phyloP scores from a whole-genome alignment of 2,888 invertebrate genomes.

The Abscondita cerata region DNA sequence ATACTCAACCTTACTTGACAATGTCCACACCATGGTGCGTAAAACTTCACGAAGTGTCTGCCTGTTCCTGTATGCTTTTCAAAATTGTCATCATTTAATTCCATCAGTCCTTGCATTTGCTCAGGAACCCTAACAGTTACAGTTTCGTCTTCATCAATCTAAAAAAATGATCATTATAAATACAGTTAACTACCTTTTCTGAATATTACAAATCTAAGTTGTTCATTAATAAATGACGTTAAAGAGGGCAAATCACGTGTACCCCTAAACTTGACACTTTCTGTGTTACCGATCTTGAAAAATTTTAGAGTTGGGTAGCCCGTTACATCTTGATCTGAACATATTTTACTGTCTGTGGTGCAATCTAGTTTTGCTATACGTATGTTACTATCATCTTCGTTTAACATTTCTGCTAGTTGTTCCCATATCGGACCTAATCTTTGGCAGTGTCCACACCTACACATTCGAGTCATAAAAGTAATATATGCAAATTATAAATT shows the following conservation, averaged over 20 bases:
- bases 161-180: slow-evolving; percentile 4
- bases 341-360: slow-evolving; percentile 71
- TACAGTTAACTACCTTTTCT: slow-evolving; percentile 23
- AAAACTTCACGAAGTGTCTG: slow-evolving; percentile 89
- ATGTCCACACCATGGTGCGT: slow-evolving; percentile 91
- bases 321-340: slow-evolving; percentile 78
- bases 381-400: slow-evolving; percentile 68
- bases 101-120: slow-evolving; percentile 69
- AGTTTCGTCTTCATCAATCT: slow-evolving; percentile 41
- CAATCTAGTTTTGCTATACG: slow-evolving; percentile 83
- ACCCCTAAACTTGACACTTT: slow-evolving; percentile 78
- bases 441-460: slow-evolving; percentile 87
- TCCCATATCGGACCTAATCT: slow-evolving; percentile 78
- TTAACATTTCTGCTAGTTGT: slow-evolving; percentile 73
- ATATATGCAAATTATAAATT: background rate
- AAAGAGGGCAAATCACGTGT: slow-evolving; percentile 79
- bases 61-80: slow-evolving; percentile 75
- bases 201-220: slow-evolving; percentile 61
- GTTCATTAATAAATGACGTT: slow-evolving; percentile 78
- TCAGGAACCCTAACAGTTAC: slow-evolving; percentile 61
- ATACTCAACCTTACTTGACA: slow-evolving; percentile 69
- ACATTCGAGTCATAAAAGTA: background rate
- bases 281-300: slow-evolving; percentile 72
- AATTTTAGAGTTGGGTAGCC: slow-evolving; percentile 76
- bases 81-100: slow-evolving; percentile 79